phyloP scores from a whole-genome alignment of 2,113 vertebrate genomes.

The Donacobius atricapilla region DNA sequence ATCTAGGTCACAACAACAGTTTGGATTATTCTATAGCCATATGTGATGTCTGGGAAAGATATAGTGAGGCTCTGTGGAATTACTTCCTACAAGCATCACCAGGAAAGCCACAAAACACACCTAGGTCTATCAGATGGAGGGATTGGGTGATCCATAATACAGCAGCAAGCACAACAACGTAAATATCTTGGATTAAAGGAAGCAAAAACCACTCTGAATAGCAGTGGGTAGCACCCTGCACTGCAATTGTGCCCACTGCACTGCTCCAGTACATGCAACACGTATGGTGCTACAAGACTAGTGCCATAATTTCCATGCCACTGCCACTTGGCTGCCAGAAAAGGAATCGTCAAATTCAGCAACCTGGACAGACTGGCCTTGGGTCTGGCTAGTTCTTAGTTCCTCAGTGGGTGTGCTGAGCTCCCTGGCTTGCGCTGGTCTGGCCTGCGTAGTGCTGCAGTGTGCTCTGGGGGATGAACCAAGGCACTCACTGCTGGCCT shows the following conservation, averaged over 20 bases:
- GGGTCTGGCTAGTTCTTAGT: background rate
- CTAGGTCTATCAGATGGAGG: background rate
- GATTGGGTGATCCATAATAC: background rate
- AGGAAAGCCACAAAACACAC: background rate
- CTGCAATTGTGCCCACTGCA: background rate
- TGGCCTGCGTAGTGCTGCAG: background rate
- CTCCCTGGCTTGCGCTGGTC: background rate
- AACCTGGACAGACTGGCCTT: background rate
- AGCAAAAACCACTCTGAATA: background rate
- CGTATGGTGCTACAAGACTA: background rate
- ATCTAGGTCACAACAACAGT: conserved; percentile 16
- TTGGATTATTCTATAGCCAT: conserved; percentile 20
- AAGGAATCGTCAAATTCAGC: background rate
- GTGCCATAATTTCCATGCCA: background rate
- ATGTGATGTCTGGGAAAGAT: background rate
- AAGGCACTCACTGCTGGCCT: background rate
- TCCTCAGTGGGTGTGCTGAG: background rate
- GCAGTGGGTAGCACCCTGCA: background rate
- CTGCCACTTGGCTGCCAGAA: background rate
- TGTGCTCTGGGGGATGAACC: background rate
- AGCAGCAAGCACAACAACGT: background rate
- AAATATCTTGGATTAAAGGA: background rate
- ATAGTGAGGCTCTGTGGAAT: background rate
- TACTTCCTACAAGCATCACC: background rate
- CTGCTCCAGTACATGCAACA: background rate